Percentiles rank a stretch among this genome's conserved stretches.
Conservation (phyloP, 2,113 vertebrate species). For the Cariama cristata region DNA sequence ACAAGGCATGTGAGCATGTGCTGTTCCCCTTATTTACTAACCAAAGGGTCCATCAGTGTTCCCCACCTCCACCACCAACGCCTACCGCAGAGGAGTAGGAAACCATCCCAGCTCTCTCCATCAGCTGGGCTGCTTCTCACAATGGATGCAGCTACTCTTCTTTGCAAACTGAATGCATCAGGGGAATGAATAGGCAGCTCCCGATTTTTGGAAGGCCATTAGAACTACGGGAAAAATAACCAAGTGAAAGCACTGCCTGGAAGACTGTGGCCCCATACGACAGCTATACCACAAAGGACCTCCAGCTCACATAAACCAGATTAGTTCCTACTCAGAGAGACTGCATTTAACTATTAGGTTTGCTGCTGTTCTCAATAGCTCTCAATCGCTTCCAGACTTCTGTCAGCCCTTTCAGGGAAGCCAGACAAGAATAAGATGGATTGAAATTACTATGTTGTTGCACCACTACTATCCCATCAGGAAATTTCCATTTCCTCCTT, state of each 20-base stretch:
- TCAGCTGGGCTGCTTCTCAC: background rate
- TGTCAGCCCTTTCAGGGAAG: background rate
- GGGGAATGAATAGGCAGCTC: background rate
- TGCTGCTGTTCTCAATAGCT: background rate
- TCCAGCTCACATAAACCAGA: background rate
- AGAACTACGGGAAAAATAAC: background rate
- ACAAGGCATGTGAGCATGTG: background rate
- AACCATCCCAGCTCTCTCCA: background rate
- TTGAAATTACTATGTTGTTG: background rate
- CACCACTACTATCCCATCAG: background rate
- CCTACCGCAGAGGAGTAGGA: background rate
- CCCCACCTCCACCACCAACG: background rate
- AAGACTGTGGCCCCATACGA: background rate
- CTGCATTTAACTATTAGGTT: background rate
- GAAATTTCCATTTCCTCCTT: conserved; percentile 8
- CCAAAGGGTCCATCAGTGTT: background rate
- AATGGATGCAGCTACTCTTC: background rate
- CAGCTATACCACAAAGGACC: background rate
- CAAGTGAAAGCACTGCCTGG: background rate
- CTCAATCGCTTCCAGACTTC: background rate
- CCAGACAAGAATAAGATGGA: background rate
- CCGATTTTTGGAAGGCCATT: background rate
- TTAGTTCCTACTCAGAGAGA: conserved; percentile 7
- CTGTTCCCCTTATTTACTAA: background rate
- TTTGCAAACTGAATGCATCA: background rate